Conservation (phyloP, 64 coral and sea anemone genomes). For the Orbicella faveolata region DNA sequence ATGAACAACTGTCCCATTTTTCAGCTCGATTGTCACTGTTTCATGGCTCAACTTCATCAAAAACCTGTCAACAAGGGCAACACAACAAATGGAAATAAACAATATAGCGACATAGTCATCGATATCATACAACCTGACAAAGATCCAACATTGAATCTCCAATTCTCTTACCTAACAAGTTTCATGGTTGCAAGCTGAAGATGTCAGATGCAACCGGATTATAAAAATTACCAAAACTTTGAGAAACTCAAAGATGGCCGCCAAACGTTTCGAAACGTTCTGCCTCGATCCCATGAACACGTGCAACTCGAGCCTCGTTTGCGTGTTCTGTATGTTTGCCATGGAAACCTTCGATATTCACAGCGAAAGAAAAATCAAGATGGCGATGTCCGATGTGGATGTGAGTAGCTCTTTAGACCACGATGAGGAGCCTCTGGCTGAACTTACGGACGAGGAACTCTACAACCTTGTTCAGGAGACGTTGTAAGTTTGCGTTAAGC, state of each 20-base stretch:
- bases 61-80: conserved; percentile 66
- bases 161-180: conserved; percentile 78
- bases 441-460: conserved; percentile 89
- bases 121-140: conserved; percentile 1
- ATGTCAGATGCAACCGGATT: conserved; percentile 84
- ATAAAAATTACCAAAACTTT: conserved; percentile 91
- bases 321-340: conserved; percentile 32
- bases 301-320: conserved; percentile 19
- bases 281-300: conserved; percentile 36
- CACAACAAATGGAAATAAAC: neutral
- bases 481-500: conserved; percentile 66
- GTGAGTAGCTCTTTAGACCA: conserved; percentile 96
- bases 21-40: conserved; percentile 95
- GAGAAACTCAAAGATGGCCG: conserved; percentile 74
- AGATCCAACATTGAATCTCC: neutral
- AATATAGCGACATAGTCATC: neutral
- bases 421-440: conserved; percentile 90
- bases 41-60: conserved; percentile 99
- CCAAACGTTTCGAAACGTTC: neutral
- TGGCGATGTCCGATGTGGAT: conserved; percentile 94
- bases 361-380: conserved; percentile 64
- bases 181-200: conserved; percentile 88
- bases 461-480: conserved; percentile 94
- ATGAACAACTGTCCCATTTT: conserved; percentile 98
- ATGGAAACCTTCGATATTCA: conserved; percentile 45